Percentiles rank a stretch among this genome's conserved stretches.
Evolutionary conservation across 2,888 invertebrate genomes (phyloP).

Genomic region (Drosophila paranaensis): DNA sequence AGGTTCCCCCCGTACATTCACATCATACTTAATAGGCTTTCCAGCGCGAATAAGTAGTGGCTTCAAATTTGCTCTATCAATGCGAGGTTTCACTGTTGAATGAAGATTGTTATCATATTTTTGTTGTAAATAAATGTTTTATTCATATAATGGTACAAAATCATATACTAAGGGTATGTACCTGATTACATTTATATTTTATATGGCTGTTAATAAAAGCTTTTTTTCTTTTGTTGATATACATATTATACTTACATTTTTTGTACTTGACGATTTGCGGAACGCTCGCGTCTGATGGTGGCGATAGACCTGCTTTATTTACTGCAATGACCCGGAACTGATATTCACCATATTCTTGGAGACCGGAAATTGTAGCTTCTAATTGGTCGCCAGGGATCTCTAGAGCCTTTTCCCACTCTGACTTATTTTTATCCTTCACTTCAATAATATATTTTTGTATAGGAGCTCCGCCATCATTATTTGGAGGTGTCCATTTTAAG

Average conservation of each 20-base stretch:
- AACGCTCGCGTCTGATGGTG: slow-evolving; percentile 95
- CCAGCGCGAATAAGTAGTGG: slow-evolving; percentile 95
- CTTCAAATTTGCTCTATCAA: slow-evolving; percentile 97
- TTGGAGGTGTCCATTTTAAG: slow-evolving; percentile 96
- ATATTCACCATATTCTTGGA: slow-evolving; percentile 96
- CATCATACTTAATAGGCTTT: slow-evolving; percentile 95
- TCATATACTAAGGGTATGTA: too few relatives aligned
- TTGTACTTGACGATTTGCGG: slow-evolving; percentile 95
- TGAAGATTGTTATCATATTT: background rate
- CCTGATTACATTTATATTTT: background rate
- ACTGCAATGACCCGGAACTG: slow-evolving; percentile 96
- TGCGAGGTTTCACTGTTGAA: slow-evolving; percentile 95
- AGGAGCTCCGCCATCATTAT: slow-evolving; percentile 97
- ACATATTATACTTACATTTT: slow-evolving; percentile 88
- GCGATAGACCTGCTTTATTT: slow-evolving; percentile 96
- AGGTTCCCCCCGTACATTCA: slow-evolving; percentile 98
- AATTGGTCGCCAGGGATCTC: slow-evolving; percentile 91
- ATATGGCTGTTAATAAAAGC: background rate
- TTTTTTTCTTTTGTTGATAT: too few relatives aligned
- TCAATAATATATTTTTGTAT: slow-evolving; percentile 98
- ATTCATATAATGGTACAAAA: background rate
- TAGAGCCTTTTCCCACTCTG: slow-evolving; percentile 93
- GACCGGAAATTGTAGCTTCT: slow-evolving; percentile 91
- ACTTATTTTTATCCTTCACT: slow-evolving; percentile 95
- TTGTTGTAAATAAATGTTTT: background rate